Evolutionary conservation across 2,888 invertebrate species (phyloP), one percentile per base, ranked within the genome.

Genomic region (Ectemnius lituratus): DNA sequence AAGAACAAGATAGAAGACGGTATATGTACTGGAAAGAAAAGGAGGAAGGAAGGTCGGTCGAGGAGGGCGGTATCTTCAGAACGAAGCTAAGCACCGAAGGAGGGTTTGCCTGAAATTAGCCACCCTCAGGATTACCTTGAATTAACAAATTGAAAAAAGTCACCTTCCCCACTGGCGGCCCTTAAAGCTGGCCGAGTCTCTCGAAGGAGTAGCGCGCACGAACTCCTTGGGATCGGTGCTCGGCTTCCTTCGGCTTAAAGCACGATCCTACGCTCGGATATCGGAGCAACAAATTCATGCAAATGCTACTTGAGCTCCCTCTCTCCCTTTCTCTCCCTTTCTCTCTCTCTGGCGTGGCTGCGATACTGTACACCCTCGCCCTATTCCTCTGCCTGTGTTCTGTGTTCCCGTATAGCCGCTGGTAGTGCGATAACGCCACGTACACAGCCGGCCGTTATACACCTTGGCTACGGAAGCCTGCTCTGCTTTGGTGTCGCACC

Each of bases 61-160:
- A 67, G 56, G 70, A 67, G 62, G 61, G 16, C 64, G 57, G 8
- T 37, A 37, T 37, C 37, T 37, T 6, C 37, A 6, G 37, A 37
- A 11, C 37, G 37, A 37, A 37, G 37, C 37, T 37, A 37, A 37
- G 67, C 76, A 56, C 59, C 47, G 57, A 18, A 63, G 67, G 76
- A 83, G 77, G 74, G 82, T 70, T 83, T 61, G 79, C 73, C 85
- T 77, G 85, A 84, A 89, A 89, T 89, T 89, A 89, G 88, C 89
- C 84, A 83, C 85, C 87, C 87, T 86, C 80, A 83, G 84, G 86
- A 89, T 89, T 88, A 87, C 85, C 83, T 81, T 85, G 88, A 89
- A 89, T 89, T 89, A 89, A 89, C 87, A 89, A 89, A 89, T 89
- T 89, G 88, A 89, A 88, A 89, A 85, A 88, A 87, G 83, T 82